A percentile compares a stretch with the other conserved stretches of the same genome.
These are phyloP conservation scores for Cottus gobio DNA, from an alignment of 2,113 vertebrate species.

Conservation along the genomic window DNA sequence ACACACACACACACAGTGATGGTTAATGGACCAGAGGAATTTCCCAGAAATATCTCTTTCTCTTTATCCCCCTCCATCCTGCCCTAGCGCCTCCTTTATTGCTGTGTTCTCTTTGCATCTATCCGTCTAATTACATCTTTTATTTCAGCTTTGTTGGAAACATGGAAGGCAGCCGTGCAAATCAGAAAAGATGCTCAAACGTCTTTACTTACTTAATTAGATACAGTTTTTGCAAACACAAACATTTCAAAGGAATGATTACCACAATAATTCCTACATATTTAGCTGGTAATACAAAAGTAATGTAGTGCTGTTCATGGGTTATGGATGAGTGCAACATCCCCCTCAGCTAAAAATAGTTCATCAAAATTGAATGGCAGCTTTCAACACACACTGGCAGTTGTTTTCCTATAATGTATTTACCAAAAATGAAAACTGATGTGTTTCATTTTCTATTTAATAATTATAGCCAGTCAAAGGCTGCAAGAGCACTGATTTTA, in stretches of 20 bases:
- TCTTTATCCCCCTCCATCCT: background rate
- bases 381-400: background rate
- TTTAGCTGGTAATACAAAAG: background rate
- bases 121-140: background rate
- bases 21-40: constrained; percentile 49
- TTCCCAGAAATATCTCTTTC: constrained; percentile 49
- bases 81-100: background rate
- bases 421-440: background rate
- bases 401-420: background rate
- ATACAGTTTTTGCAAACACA: background rate
- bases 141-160: background rate
- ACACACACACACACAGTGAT: constrained; percentile 26
- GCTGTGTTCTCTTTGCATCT: background rate
- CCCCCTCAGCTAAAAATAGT: constrained; percentile 2
- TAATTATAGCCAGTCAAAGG: background rate
- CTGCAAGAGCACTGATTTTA: background rate
- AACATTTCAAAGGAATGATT: background rate
- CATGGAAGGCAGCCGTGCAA: background rate
- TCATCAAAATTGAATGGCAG: constrained; percentile 15
- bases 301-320: background rate
- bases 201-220: background rate
- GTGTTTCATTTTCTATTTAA: background rate
- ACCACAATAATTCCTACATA: background rate
- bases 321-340: constrained; percentile 11
- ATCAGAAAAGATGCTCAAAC: constrained; percentile 7